Evolutionary conservation across 2,888 invertebrate species (phyloP), one percentile per base, ranked within the genome.

Genomic region (Drosophila percnosoma): DNA sequence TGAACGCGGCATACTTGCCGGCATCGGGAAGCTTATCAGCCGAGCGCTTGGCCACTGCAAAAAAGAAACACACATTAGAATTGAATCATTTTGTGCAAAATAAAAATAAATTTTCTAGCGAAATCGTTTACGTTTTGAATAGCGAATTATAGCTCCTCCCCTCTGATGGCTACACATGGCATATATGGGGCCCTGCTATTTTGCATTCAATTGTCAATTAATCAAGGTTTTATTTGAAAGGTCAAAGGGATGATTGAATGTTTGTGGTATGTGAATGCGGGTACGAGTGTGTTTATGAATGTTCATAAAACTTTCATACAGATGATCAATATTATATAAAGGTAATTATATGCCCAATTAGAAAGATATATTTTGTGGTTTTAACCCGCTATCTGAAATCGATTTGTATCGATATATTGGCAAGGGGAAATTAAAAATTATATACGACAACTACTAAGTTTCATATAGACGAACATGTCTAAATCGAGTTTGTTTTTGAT

Each of bases 1-100:
- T 95, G 93, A 96, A 97, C 90, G 96, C 96, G 60, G 96, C 95
- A 93, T 96, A 97, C 89, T 96, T 95, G 48, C 93, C 94, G 87
- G 94, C 89, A 75, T 93, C 91, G 0, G 94, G 75, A 10, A 92
- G 93, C 4, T 83, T 80, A 7, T 91, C 93, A 21, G 88, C 93
- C 0, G 94, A 93, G 15, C 96, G 94, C 92, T 96, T 96, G 90
- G 94, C 94, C 62, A 96, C 96, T 96, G 63, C 21, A 83, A 42
- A 40, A 40, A 45, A 24, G 24, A 58, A 8, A 33, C 49, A 29
- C 21, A 15, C 1, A 31, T 40, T 15, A 34, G 31, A 27, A 24
- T 27, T n/a, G 8, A n/a, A 18, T 38, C 31, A 33, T 4, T 33
- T 33, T 33, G 10, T 33, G 11, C 33, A 11, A 10, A 10, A 24